Evolutionary conservation across 64 coral and sea anemone species (phyloP).

Genomic region (Actinia tenebrosa): DNA sequence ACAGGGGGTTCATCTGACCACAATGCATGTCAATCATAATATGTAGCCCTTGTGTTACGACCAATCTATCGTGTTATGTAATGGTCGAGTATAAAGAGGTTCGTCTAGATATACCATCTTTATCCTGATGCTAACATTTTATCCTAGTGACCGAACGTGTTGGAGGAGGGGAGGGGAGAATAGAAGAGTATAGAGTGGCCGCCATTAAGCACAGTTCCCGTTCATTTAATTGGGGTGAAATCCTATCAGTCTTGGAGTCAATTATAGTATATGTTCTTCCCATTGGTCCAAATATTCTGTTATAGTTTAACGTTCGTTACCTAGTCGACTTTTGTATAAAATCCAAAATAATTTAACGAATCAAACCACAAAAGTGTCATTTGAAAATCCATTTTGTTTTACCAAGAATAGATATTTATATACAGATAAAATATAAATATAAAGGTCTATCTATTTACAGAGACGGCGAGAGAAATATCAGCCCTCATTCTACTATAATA

Average conservation of each 20-base stretch:
- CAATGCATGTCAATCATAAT: too few relatives aligned
- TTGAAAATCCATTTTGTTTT: neutral
- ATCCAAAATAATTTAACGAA: neutral
- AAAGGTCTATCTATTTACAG: neutral
- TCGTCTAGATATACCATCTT: too few relatives aligned
- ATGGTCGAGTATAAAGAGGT: too few relatives aligned
- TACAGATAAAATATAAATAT: neutral
- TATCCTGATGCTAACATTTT: too few relatives aligned
- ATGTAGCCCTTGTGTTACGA: too few relatives aligned
- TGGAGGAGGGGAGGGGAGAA: too few relatives aligned
- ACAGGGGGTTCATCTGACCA: too few relatives aligned
- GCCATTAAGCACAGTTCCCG: too few relatives aligned
- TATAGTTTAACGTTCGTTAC: neutral
- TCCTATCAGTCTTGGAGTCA: neutral
- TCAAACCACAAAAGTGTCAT: neutral
- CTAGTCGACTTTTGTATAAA: neutral
- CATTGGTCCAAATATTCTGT: neutral
- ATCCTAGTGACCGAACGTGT: too few relatives aligned
- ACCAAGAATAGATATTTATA: slow-evolving; percentile 11
- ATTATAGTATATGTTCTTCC: neutral
- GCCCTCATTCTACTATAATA: neutral
- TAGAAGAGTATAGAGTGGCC: too few relatives aligned
- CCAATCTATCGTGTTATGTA: too few relatives aligned
- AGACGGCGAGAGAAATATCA: neutral
- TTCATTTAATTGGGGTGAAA: neutral